Evolutionary conservation across 2,797 vertebrate species (phyloP).

Genomic region (Gymnothorax reevesii): DNA sequence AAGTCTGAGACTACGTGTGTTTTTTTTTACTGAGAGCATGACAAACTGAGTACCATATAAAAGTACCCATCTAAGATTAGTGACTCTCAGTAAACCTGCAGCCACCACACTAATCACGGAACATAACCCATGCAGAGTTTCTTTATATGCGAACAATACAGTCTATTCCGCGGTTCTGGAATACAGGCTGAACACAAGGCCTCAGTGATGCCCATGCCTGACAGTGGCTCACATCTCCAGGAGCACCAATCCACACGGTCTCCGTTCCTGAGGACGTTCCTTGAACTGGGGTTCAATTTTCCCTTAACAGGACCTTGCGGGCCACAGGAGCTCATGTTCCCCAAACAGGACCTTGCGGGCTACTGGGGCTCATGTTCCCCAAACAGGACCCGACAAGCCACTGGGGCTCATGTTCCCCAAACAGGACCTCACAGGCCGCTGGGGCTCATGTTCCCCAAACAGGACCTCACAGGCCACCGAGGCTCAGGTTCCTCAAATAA

Average conservation of each 20-base stretch:
- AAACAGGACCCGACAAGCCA: no score
- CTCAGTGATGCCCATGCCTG: not conserved
- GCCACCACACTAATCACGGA: not conserved
- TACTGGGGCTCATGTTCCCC: no score
- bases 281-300: slow-evolving; percentile 44
- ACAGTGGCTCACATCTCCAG: not conserved
- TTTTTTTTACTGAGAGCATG: no score
- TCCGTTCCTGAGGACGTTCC: not conserved
- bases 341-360: no score
- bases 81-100: not conserved
- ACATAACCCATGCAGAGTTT: not conserved
- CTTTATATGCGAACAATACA: not conserved
- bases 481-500: no score
- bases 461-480: no score
- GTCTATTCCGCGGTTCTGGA: not conserved
- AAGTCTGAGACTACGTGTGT: no score
- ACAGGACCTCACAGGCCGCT: no score
- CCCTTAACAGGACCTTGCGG: slow-evolving; percentile 44
- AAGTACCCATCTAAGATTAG: no score
- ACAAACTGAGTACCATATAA: not conserved
- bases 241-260: not conserved
- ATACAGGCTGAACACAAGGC: not conserved
- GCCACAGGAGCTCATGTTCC: no score
- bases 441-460: no score
- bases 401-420: no score